phyloP scores from a whole-genome alignment of 2,888 invertebrate species.

The Eupithecia subfuscata region DNA sequence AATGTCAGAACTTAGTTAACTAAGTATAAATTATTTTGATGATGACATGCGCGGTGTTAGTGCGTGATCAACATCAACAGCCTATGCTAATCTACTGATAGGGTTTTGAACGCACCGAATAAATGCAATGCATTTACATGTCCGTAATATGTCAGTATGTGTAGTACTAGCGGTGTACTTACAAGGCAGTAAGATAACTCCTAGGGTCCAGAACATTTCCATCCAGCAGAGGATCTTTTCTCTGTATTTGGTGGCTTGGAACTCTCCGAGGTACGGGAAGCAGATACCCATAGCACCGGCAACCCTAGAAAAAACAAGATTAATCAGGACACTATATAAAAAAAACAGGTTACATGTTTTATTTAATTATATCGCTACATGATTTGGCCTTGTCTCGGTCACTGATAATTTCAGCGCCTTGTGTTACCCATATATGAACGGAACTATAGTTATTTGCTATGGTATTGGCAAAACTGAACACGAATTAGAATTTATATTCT shows the following conservation, averaged over 20 bases:
- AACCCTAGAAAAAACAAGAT: constrained; percentile 78
- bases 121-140: neutral
- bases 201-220: constrained; percentile 93
- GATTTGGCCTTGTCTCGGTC: neutral
- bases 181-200: constrained; percentile 90
- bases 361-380: neutral
- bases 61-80: neutral
- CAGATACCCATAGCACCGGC: constrained; percentile 93
- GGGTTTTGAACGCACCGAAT: neutral
- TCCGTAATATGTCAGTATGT: neutral
- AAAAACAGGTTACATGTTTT: neutral
- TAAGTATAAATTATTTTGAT: no score
- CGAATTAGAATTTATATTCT: neutral
- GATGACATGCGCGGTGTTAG: no score
- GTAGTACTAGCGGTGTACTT: constrained; percentile 54
- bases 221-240: constrained; percentile 93
- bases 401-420: neutral
- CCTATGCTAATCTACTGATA: neutral
- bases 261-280: constrained; percentile 92
- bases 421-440: neutral
- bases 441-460: neutral
- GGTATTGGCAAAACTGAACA: neutral
- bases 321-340: neutral
- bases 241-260: constrained; percentile 90
- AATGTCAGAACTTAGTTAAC: no score